phyloP scores from a whole-genome alignment of 1,140 invertebrate genomes.

The Brachionus rotundiformis region DNA sequence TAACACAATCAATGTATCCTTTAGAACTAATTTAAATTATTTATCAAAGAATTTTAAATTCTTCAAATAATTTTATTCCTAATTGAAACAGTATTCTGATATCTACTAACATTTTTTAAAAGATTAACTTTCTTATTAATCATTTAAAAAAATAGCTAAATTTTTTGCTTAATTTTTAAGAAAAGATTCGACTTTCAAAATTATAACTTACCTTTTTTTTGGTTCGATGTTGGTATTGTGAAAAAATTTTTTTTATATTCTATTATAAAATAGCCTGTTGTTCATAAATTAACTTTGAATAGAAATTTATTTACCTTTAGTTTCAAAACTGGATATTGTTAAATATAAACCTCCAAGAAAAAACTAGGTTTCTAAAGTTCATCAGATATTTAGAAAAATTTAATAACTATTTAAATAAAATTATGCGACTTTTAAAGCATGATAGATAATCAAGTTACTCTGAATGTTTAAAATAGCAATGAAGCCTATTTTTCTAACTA shows the following conservation, averaged over 20 bases:
- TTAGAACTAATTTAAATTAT: too few species aligned
- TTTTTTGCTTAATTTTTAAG: not conserved
- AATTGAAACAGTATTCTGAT: not conserved
- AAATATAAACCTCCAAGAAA: not conserved
- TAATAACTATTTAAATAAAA: conserved; percentile 6
- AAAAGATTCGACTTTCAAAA: not conserved
- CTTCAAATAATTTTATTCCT: too few species aligned
- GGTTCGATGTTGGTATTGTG: not conserved
- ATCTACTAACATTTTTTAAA: too few species aligned
- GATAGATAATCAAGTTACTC: not conserved
- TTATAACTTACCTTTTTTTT: not conserved
- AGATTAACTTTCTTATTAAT: too few species aligned
- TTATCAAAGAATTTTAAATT: too few species aligned
- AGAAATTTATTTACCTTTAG: not conserved
- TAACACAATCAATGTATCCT: too few species aligned
- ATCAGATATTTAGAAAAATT: not conserved
- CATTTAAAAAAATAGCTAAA: too few species aligned
- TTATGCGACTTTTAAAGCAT: not conserved
- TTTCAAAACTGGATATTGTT: not conserved
- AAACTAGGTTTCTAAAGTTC: conserved; percentile 1
- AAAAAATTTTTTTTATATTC: too few species aligned
- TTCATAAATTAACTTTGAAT: not conserved
- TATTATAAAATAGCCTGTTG: not conserved
- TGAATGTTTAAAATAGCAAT: not conserved
- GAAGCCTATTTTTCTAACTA: not conserved